phyloP scores from a whole-genome alignment of 2,888 invertebrate genomes.

The Cephus rjabovi region DNA sequence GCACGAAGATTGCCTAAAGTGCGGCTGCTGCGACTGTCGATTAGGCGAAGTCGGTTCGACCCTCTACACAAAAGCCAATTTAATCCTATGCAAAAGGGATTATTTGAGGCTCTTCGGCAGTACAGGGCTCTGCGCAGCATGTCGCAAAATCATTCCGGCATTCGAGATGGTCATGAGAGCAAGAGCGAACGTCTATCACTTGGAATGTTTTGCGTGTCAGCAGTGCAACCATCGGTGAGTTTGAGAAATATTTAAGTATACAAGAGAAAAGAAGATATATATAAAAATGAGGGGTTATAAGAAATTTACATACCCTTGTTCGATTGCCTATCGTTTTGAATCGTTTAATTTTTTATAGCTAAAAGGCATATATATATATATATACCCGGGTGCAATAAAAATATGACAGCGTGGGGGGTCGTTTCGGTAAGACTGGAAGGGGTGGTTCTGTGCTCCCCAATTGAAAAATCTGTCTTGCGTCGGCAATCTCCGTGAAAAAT shows the following conservation, averaged over 20 bases:
- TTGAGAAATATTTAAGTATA: background rate
- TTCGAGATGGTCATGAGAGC: constrained; percentile 99
- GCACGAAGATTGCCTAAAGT: constrained; percentile 98
- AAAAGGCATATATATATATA: background rate
- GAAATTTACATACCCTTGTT: too few species aligned
- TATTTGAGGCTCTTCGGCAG: constrained; percentile 97
- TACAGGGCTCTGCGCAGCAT: constrained; percentile 96
- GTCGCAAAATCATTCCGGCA: constrained; percentile 97
- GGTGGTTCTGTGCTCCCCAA: constrained; percentile 7
- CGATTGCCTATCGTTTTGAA: too few species aligned
- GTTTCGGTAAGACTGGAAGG: background rate
- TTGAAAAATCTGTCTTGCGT: constrained; percentile 24
- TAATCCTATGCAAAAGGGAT: constrained; percentile 95
- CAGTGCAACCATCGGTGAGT: constrained; percentile 97
- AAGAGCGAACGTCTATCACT: constrained; percentile 95
- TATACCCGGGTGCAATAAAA: background rate
- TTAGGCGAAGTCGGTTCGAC: constrained; percentile 97
- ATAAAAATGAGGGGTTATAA: too few species aligned
- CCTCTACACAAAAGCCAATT: constrained; percentile 93
- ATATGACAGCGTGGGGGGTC: too few species aligned
- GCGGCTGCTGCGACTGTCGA: constrained; percentile 96
- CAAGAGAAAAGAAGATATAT: background rate
- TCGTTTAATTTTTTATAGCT: too few species aligned
- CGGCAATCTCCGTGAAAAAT: constrained; percentile 23
- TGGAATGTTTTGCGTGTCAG: constrained; percentile 98